A percentile compares a stretch with the other conserved stretches of the same genome.
These are phyloP conservation scores for Eurypyga helias DNA, from an alignment of 2,113 vertebrate genomes.

Conservation along the genomic window DNA sequence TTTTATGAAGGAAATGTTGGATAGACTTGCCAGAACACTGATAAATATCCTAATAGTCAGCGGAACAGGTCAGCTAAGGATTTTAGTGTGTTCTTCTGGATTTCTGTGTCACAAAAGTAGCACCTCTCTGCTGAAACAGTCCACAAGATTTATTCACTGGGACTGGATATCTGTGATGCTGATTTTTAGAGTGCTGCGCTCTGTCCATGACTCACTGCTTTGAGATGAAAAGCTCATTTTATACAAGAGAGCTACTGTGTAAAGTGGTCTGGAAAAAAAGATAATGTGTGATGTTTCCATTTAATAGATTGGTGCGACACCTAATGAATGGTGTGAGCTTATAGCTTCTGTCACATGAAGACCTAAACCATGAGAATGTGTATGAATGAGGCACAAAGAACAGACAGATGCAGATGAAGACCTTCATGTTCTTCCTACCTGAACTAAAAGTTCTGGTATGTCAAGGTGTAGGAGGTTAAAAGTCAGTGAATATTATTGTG, in stretches of 20 bases:
- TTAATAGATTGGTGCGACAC: neutral
- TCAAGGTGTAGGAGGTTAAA: neutral
- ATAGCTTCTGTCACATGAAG: neutral
- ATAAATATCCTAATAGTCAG: neutral
- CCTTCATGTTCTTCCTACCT: neutral
- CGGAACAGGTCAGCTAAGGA: neutral
- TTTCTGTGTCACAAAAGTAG: neutral
- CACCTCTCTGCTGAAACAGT: neutral
- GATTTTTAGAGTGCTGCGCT: neutral
- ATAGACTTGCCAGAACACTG: neutral
- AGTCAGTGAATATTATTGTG: neutral
- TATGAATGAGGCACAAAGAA: neutral
- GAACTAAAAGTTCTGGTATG: neutral
- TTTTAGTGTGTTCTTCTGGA: neutral
- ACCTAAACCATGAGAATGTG: neutral
- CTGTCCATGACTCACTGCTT: neutral
- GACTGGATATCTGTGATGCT: neutral
- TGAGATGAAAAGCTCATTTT: neutral
- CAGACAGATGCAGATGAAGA: neutral
- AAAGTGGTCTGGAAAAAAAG: neutral
- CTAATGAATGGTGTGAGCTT: neutral
- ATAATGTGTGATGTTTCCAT: neutral
- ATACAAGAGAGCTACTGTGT: neutral
- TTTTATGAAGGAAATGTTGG: neutral
- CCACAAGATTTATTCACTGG: neutral